Base-by-base conservation (phyloP, 2,113 vertebrate species). In the Prionailurus viverrinus region DNA sequence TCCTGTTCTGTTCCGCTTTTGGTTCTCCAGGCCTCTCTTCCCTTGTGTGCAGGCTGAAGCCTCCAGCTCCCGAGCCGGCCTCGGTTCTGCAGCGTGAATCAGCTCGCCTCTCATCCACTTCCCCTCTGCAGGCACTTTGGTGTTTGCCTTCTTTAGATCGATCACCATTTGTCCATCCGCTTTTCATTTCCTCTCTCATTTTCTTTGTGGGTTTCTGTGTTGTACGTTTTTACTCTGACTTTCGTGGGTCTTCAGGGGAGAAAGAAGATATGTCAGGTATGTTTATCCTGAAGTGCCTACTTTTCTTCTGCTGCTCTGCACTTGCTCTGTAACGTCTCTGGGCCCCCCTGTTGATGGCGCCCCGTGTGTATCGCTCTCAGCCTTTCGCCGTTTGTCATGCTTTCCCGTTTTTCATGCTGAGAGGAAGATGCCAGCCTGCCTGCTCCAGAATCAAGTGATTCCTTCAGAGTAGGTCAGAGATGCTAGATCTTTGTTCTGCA, bases 401-500 rank as follows among this genome's bases (percentile, higher is more conserved):
- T 69, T 61, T 36, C 18, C 73, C 41, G 7, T 19, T 58, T 41
- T 90, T 71, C 27, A 10, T 92, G 80, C 63, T 91, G 9, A 45
- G 21, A 69, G 29, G 71, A 94, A 73, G 58, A 48, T 31, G 10
- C 25, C 16, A 16, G 8, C 63, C 15, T 78, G 51, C 15, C 25
- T 65, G 39, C 55, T 27, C 1, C 45, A 39, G 15, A 61, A 39
- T 41, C n/a, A 33, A 74, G 27, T 33, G 41, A 45, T 53, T 86
- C 7, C 36, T 82, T 90, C 41, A 12, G 29, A 83, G 68, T 33
- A 88, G 19, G n/a, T 41, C 80, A 97, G 92, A 95, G 19, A 4
- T 85, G 87, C 23, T 66, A 55, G 76, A 41, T 82, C 73, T 97
- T 95, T 85, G 36, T 94, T 95, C 21, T 76, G 23, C 4, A 11